Evolutionary conservation across 2,113 vertebrate genomes (phyloP).

Genomic region (Rhabdomys dilectus): DNA sequence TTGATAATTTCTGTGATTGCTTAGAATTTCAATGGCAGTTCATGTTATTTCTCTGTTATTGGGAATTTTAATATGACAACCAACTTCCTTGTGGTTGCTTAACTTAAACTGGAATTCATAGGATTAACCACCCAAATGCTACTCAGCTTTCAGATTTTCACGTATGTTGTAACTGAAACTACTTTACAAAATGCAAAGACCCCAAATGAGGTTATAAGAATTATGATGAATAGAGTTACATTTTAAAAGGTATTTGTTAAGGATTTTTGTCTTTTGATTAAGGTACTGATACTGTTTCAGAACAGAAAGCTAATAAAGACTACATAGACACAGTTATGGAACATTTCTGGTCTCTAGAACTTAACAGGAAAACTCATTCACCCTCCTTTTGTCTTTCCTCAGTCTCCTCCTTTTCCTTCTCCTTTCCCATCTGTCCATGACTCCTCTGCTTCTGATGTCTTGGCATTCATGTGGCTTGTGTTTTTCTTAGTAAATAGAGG

Average conservation of each 20-base stretch:
- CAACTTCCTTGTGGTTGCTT: constrained; percentile 40
- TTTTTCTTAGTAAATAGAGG: not conserved
- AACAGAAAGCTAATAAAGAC: not conserved
- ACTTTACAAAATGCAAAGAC: constrained; percentile 1
- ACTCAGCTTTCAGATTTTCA: not conserved
- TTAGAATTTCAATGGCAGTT: constrained; percentile 62
- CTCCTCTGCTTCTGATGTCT: not conserved
- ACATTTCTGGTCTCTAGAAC: not conserved
- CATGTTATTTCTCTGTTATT: not conserved
- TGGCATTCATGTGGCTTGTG: not conserved
- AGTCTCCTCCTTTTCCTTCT: not conserved
- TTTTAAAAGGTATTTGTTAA: not conserved
- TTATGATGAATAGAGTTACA: not conserved
- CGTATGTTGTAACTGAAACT: not conserved
- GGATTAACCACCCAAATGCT: not conserved
- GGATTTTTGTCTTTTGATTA: not conserved
- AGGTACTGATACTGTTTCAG: not conserved
- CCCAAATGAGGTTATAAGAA: not conserved
- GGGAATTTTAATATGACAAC: not conserved
- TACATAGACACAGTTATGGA: not conserved
- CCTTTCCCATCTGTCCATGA: fast-evolving
- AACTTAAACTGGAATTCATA: not conserved
- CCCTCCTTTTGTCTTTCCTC: too few relatives aligned
- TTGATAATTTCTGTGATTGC: constrained; percentile 64
- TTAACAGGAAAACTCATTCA: not conserved